phyloP scores from a whole-genome alignment of 2,113 vertebrate genomes.

The Apodemus sylvaticus region DNA sequence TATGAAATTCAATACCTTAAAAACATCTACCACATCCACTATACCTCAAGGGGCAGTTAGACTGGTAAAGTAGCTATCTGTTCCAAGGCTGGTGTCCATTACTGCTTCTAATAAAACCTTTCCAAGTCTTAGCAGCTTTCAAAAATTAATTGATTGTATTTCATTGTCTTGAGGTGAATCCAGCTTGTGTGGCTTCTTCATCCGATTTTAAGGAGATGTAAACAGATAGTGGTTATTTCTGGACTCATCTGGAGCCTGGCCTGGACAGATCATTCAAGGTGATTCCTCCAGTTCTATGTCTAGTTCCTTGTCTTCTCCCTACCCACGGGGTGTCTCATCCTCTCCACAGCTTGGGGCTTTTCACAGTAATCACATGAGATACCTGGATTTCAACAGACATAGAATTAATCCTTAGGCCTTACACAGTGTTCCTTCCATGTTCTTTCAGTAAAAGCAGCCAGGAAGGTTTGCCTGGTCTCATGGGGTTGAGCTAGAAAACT shows the following conservation, averaged over 20 bases:
- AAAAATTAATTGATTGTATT: background rate
- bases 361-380: background rate
- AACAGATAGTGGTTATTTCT: background rate
- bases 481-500: background rate
- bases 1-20: background rate
- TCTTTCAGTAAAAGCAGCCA: background rate
- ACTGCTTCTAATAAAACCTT: background rate
- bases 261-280: background rate
- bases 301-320: background rate
- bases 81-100: background rate
- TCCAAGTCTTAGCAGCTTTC: background rate
- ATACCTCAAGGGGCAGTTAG: background rate
- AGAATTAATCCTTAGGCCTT: background rate
- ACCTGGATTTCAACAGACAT: background rate
- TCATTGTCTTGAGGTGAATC: background rate
- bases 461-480: background rate
- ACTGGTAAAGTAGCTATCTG: background rate
- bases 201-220: background rate
- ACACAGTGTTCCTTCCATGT: background rate
- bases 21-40: background rate
- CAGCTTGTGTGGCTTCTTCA: background rate
- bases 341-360: background rate
- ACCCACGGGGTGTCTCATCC: background rate
- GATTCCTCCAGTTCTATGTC: background rate
- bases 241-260: background rate